phyloP scores from a whole-genome alignment of 2,113 vertebrate species.

The Struthio camelus region DNA sequence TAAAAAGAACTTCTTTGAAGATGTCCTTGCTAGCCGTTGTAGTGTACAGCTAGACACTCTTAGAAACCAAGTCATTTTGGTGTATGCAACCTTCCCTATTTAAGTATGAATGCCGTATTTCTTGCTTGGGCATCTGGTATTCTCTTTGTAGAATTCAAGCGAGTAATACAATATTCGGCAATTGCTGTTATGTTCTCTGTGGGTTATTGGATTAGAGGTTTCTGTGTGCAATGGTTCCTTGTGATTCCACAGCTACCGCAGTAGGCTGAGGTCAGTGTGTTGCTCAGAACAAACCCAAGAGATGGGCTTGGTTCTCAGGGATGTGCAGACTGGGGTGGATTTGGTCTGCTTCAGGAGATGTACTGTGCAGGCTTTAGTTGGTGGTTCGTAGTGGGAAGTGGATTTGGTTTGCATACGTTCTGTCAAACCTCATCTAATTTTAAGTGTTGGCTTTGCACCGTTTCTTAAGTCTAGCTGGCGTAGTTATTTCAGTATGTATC shows the following conservation, averaged over 20 bases:
- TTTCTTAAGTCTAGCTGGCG: neutral
- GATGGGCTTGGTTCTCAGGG: neutral
- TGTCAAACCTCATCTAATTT: neutral
- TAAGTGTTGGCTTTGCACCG: fast-evolving
- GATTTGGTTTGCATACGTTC: neutral
- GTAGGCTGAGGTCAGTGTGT: neutral
- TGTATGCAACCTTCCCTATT: neutral
- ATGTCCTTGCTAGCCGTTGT: neutral
- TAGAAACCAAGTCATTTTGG: neutral
- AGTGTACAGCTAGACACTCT: neutral
- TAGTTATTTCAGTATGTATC: neutral
- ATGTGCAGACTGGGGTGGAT: neutral
- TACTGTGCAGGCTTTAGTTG: neutral
- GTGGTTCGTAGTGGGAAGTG: neutral
- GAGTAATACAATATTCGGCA: neutral
- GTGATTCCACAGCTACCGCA: fast-evolving
- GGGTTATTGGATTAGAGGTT: neutral
- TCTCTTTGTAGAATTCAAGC: neutral
- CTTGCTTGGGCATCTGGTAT: neutral
- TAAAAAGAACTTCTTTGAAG: neutral
- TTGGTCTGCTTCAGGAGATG: fast-evolving
- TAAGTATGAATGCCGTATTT: neutral
- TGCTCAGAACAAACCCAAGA: fast-evolving
- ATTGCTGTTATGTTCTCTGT: neutral
- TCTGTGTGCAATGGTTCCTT: neutral